Conservation (phyloP, 2,113 vertebrate genomes). For the Phasianus colchicus region DNA sequence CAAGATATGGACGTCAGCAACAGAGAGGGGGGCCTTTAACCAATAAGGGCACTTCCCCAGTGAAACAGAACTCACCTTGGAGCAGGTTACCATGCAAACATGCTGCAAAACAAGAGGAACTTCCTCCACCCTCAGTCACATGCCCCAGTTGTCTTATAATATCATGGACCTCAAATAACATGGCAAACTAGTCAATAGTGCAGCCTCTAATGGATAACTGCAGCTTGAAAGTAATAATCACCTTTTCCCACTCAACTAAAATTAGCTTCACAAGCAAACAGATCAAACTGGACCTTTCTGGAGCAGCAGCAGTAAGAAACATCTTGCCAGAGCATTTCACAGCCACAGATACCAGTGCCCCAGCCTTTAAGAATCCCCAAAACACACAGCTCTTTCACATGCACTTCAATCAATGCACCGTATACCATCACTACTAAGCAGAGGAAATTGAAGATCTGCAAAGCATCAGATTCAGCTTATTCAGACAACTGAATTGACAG, state of each 20-base stretch:
- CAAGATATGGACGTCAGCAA: neutral
- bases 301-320: neutral
- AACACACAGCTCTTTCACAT: neutral
- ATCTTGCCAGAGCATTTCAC: neutral
- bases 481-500: neutral
- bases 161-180: slow-evolving; percentile 24
- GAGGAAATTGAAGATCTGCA: neutral
- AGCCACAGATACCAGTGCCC: neutral
- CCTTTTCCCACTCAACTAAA: slow-evolving; percentile 8
- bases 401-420: neutral
- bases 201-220: slow-evolving; percentile 36
- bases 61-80: neutral
- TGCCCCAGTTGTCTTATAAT: neutral
- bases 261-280: slow-evolving; percentile 18
- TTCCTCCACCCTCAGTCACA: neutral
- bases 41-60: neutral
- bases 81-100: neutral
- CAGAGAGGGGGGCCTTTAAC: neutral
- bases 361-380: neutral
- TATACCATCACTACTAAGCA: neutral
- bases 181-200: neutral
- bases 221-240: slow-evolving; percentile 39
- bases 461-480: neutral
- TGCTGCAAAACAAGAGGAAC: neutral
- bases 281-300: neutral